phyloP scores from a whole-genome alignment of 1,140 invertebrate species.

The Carcinoscorpius rotundicauda region DNA sequence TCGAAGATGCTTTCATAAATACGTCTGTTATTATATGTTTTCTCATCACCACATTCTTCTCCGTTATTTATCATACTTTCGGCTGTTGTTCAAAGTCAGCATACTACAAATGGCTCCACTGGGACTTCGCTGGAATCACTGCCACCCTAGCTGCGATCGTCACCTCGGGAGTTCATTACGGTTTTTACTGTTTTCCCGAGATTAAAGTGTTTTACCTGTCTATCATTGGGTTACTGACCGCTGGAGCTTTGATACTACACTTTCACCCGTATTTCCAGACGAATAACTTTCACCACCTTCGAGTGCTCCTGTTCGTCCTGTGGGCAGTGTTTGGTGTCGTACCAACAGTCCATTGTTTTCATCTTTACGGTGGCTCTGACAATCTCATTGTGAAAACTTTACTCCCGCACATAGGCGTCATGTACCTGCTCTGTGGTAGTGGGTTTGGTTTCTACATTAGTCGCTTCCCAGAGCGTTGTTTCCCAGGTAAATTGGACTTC shows the following conservation, averaged over 20 bases:
- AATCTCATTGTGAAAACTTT: conserved; percentile 74
- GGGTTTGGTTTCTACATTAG: conserved; percentile 83
- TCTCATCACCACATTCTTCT: conserved; percentile 57
- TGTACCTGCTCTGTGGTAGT: conserved; percentile 71
- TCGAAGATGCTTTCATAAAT: conserved; percentile 10
- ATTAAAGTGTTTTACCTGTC: conserved; percentile 69
- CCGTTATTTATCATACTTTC: conserved; percentile 86
- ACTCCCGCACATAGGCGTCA: conserved; percentile 70
- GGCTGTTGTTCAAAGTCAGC: conserved; percentile 77
- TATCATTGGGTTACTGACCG: conserved; percentile 28
- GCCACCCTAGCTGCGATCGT: conserved; percentile 86
- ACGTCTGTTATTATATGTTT: neutral
- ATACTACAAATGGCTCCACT: conserved; percentile 73
- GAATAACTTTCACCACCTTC: conserved; percentile 51
- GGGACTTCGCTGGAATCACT: conserved; percentile 86
- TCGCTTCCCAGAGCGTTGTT: conserved; percentile 53
- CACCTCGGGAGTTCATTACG: conserved; percentile 89
- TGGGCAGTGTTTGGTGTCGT: conserved; percentile 86
- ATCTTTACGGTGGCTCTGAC: conserved; percentile 68
- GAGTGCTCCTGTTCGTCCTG: conserved; percentile 34
- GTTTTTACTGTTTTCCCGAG: conserved; percentile 86
- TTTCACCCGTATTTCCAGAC: conserved; percentile 11
- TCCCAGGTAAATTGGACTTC: conserved; percentile 72
- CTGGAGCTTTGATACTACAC: conserved; percentile 20
- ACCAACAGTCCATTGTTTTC: conserved; percentile 86